Evolutionary conservation across 2,797 vertebrate genomes (phyloP), one percentile per base, ranked within the genome.

Genomic region (Dryobates pubescens): DNA sequence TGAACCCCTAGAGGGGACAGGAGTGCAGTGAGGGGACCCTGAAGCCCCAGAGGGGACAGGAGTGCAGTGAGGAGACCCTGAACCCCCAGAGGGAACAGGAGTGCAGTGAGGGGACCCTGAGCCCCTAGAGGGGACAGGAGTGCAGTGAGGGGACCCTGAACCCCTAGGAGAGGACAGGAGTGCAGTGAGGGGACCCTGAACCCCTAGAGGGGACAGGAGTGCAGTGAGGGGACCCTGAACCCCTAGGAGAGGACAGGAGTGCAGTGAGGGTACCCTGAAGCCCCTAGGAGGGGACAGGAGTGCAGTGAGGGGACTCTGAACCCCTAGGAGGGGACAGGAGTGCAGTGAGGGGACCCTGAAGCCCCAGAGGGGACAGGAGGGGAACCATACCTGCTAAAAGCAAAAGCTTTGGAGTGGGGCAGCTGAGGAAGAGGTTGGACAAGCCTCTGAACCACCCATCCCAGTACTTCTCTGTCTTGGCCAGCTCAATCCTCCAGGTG

Each of bases 391-490:
- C 99, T 95, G 99, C 99, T 61, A 99, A 98, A 81, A 99, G 98
- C 41, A 99, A 97, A 68, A 99, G 97, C 94, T 99, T 99, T 92
- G 99, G 99, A 85, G 98, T 98, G 11, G 98, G 94, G 85, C 99
- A 99, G 95, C 98, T 98, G 67, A 99, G 98, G 94, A 99, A 99
- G 83, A 99, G 99, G 82, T 98, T 98, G 41, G 99, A 99, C 67
- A 99, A 98, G 47, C 99, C 99, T 95, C 98, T 97, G 96, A 99
- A 99, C 99, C 99, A 99, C 94, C 99, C 99, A 7, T 99, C 99
- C 99, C 99, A 99, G 94, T 99, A 99, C 92, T 99, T 99, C 71
- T 99, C 99, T 4, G 99, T 99, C 97, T 99, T 99, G 26, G 99
- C 98, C 95, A 99, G 97, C 75, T 99, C 99, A 62, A 99, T 99